Evolutionary conservation across 2,113 vertebrate species (phyloP).

Genomic region (Gymnorhina tibicen): DNA sequence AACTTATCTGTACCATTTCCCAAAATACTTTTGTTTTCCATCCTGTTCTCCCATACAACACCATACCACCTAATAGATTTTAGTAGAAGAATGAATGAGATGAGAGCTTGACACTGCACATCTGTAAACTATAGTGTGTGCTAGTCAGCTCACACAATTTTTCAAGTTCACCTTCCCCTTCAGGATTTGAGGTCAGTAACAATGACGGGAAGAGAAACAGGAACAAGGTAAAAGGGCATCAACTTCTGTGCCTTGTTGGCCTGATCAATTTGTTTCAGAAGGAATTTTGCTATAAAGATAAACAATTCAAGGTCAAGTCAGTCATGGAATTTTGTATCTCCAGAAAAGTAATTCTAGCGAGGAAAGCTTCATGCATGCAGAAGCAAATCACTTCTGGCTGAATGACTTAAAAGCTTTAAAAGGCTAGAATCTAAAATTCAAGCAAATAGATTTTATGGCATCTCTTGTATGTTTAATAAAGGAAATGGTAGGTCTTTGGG

Average conservation of each 20-base stretch:
- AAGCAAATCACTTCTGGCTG: not conserved
- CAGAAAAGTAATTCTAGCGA: not conserved
- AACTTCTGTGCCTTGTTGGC: not conserved
- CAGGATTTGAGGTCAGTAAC: not conserved
- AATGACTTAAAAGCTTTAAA: constrained; percentile 31
- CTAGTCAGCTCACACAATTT: not conserved
- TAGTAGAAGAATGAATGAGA: not conserved
- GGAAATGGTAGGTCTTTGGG: not conserved
- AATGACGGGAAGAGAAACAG: not conserved
- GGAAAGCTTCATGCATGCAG: not conserved
- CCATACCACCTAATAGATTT: not conserved
- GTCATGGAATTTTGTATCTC: not conserved
- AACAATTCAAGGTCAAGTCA: not conserved
- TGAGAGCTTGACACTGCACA: not conserved
- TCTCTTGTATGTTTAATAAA: constrained; percentile 6
- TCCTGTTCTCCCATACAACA: not conserved
- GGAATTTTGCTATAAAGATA: not conserved
- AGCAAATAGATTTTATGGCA: not conserved
- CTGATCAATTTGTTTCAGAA: not conserved
- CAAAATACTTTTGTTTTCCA: not conserved
- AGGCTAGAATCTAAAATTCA: constrained; percentile 16
- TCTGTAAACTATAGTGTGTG: not conserved
- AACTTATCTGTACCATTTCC: not conserved
- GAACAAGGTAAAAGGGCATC: not conserved
- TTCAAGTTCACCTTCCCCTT: not conserved